Percentiles rank a stretch among this genome's conserved stretches.
Conservation (phyloP, 1,140 invertebrate species). For the Mya arenaria region DNA sequence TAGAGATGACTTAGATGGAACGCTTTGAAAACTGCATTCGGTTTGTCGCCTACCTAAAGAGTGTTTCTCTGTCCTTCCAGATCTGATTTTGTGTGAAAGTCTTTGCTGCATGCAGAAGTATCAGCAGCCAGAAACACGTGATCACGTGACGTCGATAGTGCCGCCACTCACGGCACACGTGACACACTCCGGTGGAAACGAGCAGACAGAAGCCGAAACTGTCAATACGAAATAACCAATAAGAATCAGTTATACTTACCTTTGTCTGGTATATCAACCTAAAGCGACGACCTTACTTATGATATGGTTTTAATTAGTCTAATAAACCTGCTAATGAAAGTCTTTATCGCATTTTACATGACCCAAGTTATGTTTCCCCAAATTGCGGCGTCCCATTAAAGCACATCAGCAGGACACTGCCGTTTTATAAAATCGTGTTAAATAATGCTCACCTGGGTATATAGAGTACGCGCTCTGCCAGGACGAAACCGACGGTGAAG, state of each 20-base stretch:
- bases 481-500: slow-evolving; percentile 97
- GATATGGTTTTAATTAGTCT: no score
- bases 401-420: no score
- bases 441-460: slow-evolving; percentile 88
- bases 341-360: no score
- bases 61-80: slow-evolving; percentile 89
- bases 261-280: no score
- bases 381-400: no score
- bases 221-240: no score
- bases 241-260: no score
- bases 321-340: no score
- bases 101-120: slow-evolving; percentile 85
- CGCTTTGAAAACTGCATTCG: no score
- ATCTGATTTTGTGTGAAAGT: slow-evolving; percentile 88
- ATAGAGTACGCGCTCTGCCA: slow-evolving; percentile 97
- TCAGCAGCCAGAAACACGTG: slow-evolving; percentile 80
- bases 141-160: slow-evolving; percentile 81
- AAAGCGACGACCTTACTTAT: no score
- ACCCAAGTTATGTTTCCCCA: no score
- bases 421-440: not conserved
- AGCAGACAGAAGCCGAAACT: slow-evolving; percentile 98
- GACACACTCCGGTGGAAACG: slow-evolving; percentile 83
- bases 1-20: no score
- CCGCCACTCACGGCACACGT: slow-evolving; percentile 82
- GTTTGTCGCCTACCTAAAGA: slow-evolving; percentile 80